Evolutionary conservation across 2,113 vertebrate species (phyloP), one percentile per base, ranked within the genome.

Genomic region (Dromaius novaehollandiae): DNA sequence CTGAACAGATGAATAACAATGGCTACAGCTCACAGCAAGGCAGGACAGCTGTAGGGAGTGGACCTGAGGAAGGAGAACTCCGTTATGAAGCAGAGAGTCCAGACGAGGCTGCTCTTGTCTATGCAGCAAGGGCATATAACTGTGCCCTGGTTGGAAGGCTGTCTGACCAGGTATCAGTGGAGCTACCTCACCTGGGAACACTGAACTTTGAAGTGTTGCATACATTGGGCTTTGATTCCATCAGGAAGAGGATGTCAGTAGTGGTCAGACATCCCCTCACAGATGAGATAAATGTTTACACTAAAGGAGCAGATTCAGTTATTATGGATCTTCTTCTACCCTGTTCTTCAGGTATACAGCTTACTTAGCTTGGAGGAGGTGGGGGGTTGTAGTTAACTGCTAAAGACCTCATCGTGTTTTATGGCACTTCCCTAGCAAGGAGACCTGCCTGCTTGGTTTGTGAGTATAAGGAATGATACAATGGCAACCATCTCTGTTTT

Each of bases 241-340:
- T 98, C 89, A 98, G 99, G 90, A 99, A 99, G 90, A 98, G 99
- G 80, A 99, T 99, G 99, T 99, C 99, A 0, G 99, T 99, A 95
- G 99, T 99, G 89, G 99, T 99, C 38, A 97, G 99, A 16, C 99
- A 99, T 96, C 99, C 99, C 1, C 98, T 99, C 82, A 99, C 99
- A 0, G 98, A 99, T 46, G 99, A 99, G 97, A 99, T 99, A 97
- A 98, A 98, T 5, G 99, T 99, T 83, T 99, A 99, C 97, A 99
- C 99, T 79, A 99, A 99, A 98, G 99, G 99, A 77, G 99, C 99
- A 0, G 99, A 99, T 98, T 99, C 99, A 0, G 99, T 97, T 94
- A 98, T 99, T 96, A 99, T 99, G 99, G 99, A 99, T 89, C 98
- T 99, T 90, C 98, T 99, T 97, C 98, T 97, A 71, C 98, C 99